phyloP scores from a whole-genome alignment of 2,888 invertebrate genomes.

The Venusia cambrica region DNA sequence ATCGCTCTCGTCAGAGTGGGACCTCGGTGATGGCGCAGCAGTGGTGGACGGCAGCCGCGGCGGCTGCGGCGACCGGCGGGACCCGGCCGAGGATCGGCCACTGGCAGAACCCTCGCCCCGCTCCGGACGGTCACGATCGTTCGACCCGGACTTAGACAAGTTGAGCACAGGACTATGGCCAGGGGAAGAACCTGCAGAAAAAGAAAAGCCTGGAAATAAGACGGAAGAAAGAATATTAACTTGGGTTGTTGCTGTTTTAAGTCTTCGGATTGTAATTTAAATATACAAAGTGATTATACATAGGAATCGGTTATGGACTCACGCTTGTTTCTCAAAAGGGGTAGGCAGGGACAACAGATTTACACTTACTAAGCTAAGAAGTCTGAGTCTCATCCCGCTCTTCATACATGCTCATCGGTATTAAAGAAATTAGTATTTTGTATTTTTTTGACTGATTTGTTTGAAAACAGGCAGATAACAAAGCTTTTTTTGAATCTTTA shows the following conservation, averaged over 20 bases:
- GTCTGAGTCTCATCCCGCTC: too few species aligned
- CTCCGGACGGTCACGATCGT: conserved; percentile 84
- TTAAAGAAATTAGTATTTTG: too few species aligned
- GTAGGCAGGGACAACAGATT: too few species aligned
- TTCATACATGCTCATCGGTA: too few species aligned
- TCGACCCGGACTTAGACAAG: conserved; percentile 92
- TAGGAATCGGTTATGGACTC: too few species aligned
- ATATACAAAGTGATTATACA: too few species aligned
- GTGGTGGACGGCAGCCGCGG: conserved; percentile 75
- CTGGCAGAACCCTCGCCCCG: conserved; percentile 72
- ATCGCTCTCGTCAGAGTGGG: conserved; percentile 90
- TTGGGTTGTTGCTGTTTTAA: conserved; percentile 1
- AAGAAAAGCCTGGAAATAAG: conserved; percentile 32
- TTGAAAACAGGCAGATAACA: too few species aligned
- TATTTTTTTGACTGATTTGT: too few species aligned
- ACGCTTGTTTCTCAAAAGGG: too few species aligned
- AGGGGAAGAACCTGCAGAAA: conserved; percentile 87
- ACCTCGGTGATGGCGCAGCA: conserved; percentile 84
- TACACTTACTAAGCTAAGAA: too few species aligned
- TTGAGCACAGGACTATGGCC: conserved; percentile 96
- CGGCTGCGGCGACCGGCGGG: conserved; percentile 83
- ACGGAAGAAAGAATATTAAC: conserved; percentile 16
- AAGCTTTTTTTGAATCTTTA: too few species aligned
- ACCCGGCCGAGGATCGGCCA: conserved; percentile 80
- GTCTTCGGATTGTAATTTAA: too few species aligned